Evolutionary conservation across 2,113 vertebrate species (phyloP).

Genomic region (Oreochromis spilurus): DNA sequence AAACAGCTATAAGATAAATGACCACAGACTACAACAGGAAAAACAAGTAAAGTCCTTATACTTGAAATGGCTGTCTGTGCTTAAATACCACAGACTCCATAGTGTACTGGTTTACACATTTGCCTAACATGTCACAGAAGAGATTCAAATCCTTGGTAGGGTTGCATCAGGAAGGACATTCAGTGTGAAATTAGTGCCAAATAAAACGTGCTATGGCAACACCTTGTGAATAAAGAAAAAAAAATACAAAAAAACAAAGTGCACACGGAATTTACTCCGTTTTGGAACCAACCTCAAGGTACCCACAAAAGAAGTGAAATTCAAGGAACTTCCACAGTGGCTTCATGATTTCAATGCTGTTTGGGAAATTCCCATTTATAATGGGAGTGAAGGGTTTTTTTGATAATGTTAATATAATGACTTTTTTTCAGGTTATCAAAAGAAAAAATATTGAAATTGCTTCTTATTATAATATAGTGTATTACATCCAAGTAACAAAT

Average conservation of each 20-base stretch:
- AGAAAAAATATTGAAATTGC: background rate
- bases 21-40: background rate
- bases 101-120: background rate
- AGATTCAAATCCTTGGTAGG: background rate
- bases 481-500: background rate
- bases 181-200: background rate
- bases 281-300: background rate
- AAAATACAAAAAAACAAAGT: accelerated
- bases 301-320: background rate
- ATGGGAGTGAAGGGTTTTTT: background rate
- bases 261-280: background rate
- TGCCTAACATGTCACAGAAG: background rate
- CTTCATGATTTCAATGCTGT: background rate
- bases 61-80: background rate
- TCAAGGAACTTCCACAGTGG: background rate
- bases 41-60: background rate
- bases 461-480: background rate
- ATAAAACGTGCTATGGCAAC: background rate
- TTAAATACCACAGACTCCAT: background rate
- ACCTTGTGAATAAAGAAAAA: background rate
- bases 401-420: background rate
- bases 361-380: background rate
- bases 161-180: background rate
- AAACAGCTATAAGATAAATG: background rate
- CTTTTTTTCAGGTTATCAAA: background rate